Evolutionary conservation across 2,797 vertebrate genomes (phyloP).

Genomic region (Synaphobranchus kaupii): DNA sequence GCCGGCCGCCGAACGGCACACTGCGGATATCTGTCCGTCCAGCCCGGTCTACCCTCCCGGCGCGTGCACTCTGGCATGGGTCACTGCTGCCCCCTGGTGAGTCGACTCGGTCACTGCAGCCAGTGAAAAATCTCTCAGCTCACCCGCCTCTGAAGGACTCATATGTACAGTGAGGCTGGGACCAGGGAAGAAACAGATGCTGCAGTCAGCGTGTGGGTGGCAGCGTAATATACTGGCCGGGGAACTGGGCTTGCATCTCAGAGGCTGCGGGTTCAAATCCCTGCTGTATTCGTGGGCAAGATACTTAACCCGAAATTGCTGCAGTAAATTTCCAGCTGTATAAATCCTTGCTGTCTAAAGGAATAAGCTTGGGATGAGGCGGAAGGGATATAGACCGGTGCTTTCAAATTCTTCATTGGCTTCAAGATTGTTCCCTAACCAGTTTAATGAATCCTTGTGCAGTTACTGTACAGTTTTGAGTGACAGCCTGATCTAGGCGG

Average conservation of each 20-base stretch:
- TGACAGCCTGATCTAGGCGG: background rate
- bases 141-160: background rate
- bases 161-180: background rate
- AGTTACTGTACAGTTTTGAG: background rate
- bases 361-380: background rate
- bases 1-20: background rate
- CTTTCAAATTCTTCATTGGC: background rate
- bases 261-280: background rate
- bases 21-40: background rate
- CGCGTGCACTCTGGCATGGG: conserved; percentile 27
- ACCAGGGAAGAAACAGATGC: background rate
- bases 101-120: conserved; percentile 37
- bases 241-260: background rate
- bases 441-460: background rate
- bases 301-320: background rate
- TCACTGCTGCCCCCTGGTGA: conserved; percentile 68
- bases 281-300: background rate
- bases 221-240: background rate
- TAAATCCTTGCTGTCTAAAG: background rate
- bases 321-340: background rate
- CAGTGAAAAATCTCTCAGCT: background rate
- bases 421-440: background rate
- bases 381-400: background rate
- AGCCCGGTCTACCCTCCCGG: background rate
- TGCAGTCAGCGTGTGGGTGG: background rate